Conservation (phyloP, 2,888 invertebrate species). For the Junonia oenone region DNA sequence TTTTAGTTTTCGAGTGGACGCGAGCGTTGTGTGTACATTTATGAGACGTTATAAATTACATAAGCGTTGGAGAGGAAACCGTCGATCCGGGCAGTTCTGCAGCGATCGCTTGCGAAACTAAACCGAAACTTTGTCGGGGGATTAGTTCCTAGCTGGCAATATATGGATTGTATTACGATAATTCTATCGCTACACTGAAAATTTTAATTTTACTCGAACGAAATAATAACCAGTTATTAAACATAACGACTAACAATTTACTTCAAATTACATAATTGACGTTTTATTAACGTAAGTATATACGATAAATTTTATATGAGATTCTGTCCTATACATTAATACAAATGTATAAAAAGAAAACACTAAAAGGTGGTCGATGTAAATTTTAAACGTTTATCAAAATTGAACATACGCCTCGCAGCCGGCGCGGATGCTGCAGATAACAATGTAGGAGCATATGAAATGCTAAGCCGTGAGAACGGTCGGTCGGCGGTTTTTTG, state of each 20-base stretch:
- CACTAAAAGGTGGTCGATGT: neutral
- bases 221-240: neutral
- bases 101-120: neutral
- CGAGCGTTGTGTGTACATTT: neutral
- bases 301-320: too few species aligned
- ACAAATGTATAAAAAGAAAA: too few species aligned
- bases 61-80: neutral
- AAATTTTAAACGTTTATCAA: neutral
- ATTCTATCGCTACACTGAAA: too few species aligned
- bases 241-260: neutral
- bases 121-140: neutral
- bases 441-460: constrained; percentile 1
- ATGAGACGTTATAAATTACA: neutral
- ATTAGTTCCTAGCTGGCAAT: neutral
- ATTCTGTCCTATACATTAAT: too few species aligned
- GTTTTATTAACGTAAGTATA: too few species aligned
- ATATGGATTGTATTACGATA: neutral
- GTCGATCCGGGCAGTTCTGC: neutral
- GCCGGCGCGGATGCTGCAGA: constrained; percentile 8
- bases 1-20: neutral
- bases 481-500: neutral
- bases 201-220: too few species aligned
- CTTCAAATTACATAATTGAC: too few species aligned
- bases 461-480: constrained; percentile 18
- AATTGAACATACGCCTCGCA: constrained; percentile 1